These are phyloP conservation scores for Macrobrachium rosenbergii DNA, from an alignment of 1,140 invertebrate species.

Conservation along the genomic window DNA sequence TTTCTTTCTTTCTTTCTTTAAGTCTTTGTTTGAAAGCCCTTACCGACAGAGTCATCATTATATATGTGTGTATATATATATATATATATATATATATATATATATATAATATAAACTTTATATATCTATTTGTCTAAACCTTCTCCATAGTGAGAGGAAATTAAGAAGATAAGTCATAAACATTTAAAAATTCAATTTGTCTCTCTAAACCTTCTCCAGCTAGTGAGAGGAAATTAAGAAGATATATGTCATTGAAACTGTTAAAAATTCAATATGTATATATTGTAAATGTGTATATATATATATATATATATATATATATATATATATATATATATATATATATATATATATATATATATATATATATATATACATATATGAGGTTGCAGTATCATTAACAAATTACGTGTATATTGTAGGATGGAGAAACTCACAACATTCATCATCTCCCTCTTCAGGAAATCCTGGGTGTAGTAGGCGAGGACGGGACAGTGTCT, in stretches of 20 bases:
- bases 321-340: slow-evolving; percentile 16
- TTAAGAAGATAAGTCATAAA: background rate
- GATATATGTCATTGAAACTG: background rate
- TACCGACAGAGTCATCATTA: background rate
- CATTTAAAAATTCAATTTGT: background rate
- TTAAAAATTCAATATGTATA: background rate
- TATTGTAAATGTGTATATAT: background rate
- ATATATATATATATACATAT: slow-evolving; percentile 17
- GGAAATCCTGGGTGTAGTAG: slow-evolving; percentile 52
- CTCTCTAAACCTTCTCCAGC: background rate
- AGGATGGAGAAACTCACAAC: background rate
- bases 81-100: slow-evolving; percentile 6
- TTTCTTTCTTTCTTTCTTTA: background rate
- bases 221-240: background rate
- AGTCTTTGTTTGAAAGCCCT: background rate
- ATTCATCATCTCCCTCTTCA: background rate
- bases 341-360: slow-evolving; percentile 12
- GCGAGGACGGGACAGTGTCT: slow-evolving; percentile 45
- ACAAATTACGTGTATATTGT: background rate
- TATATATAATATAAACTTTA: background rate
- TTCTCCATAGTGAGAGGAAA: background rate
- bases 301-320: background rate
- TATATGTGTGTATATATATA: slow-evolving; percentile 6
- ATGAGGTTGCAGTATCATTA: background rate
- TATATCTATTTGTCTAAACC: no score